Evolutionary conservation across 2,888 invertebrate genomes (phyloP).

Genomic region (Paralinhomoeus sp.): DNA sequence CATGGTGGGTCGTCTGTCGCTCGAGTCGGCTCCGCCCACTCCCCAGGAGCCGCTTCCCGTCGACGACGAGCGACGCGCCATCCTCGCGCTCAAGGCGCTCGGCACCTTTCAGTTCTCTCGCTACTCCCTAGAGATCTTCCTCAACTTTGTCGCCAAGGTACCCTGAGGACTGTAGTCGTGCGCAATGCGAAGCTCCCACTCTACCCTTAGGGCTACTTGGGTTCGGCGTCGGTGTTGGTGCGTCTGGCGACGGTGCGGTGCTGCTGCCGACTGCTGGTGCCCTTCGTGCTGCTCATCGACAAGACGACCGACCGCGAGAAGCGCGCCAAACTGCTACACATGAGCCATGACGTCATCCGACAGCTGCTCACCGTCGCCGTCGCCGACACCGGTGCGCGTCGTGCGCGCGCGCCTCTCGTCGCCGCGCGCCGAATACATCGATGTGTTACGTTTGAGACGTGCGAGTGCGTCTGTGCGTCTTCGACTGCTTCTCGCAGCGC

Average conservation of each 20-base stretch:
- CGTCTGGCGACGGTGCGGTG: constrained; percentile 80
- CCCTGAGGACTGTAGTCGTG: background rate
- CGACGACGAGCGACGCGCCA: constrained; percentile 56
- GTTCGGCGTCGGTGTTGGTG: constrained; percentile 57
- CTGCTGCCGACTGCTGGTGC: constrained; percentile 60
- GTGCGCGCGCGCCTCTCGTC: background rate
- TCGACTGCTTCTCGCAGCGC: constrained; percentile 44
- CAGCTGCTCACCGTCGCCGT: constrained; percentile 75
- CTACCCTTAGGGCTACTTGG: constrained; percentile 32
- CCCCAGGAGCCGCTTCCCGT: constrained; percentile 14
- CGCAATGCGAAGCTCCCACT: background rate
- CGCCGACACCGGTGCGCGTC: constrained; percentile 48
- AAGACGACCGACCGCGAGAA: constrained; percentile 11
- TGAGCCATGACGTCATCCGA: constrained; percentile 69
- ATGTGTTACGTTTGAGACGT: no score
- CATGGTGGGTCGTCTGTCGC: no score
- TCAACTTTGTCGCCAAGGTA: constrained; percentile 20
- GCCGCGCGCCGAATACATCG: constrained; percentile 34
- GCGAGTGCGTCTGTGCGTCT: constrained; percentile 72
- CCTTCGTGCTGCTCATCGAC: constrained; percentile 41
- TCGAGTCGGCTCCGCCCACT: no score
- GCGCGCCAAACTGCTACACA: constrained; percentile 50
- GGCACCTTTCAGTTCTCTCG: constrained; percentile 48
- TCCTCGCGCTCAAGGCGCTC: constrained; percentile 69
- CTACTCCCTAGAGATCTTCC: constrained; percentile 17